Evolutionary conservation across 2,113 vertebrate species (phyloP).

Genomic region (Leiothrix lutea): DNA sequence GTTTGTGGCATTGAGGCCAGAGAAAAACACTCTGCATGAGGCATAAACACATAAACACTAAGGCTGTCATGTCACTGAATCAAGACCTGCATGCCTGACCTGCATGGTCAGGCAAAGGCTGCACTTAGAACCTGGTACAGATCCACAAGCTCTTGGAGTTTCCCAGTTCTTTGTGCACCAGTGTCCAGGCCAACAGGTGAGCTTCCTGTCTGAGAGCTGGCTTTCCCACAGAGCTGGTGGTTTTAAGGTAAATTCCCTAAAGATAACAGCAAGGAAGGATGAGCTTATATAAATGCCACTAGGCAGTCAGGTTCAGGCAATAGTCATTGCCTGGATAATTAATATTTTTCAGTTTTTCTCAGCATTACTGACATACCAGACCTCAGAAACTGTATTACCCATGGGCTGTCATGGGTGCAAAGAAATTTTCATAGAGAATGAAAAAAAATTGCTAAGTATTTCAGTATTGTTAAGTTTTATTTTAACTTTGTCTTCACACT

Average conservation of each 20-base stretch:
- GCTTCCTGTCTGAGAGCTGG: not conserved
- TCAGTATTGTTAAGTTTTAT: conserved; percentile 66
- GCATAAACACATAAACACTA: not conserved
- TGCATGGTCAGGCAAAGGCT: not conserved
- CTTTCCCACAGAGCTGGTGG: not conserved
- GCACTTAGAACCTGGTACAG: not conserved
- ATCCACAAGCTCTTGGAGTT: not conserved
- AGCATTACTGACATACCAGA: not conserved
- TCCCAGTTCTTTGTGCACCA: not conserved
- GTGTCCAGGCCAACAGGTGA: not conserved
- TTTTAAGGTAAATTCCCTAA: not conserved
- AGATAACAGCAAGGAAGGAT: conserved; percentile 14
- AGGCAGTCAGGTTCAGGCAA: conserved; percentile 19
- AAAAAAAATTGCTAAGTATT: conserved; percentile 36
- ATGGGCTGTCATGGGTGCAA: not conserved
- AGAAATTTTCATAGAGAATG: conserved; percentile 22
- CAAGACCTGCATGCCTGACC: too few relatives aligned
- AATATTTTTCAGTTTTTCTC: conserved; percentile 46
- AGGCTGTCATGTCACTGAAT: not conserved
- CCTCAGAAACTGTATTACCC: conserved; percentile 33
- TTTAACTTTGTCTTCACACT: conserved; percentile 67
- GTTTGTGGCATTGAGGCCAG: not conserved
- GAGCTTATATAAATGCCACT: conserved; percentile 47
- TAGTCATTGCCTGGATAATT: conserved; percentile 38
- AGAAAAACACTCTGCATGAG: not conserved